Evolutionary conservation across 2,113 vertebrate genomes (phyloP).

Genomic region (Cyanoliseus patagonus): DNA sequence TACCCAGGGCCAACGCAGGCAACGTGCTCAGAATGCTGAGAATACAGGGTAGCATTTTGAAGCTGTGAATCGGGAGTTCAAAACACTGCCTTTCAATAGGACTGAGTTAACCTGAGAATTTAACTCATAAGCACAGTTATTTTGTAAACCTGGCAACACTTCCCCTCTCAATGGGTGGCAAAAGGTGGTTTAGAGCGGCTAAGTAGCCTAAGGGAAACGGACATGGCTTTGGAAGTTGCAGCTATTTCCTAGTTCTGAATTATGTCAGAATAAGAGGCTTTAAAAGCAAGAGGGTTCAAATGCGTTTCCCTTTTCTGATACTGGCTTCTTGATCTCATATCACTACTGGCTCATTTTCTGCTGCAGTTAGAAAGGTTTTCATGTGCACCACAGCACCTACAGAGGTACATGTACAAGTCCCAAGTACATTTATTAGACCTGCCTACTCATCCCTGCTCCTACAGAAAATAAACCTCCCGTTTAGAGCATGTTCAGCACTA

Average conservation of each 20-base stretch:
- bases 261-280: background rate
- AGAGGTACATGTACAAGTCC: rapidly evolving
- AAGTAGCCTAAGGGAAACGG: background rate
- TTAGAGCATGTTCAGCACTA: rapidly evolving
- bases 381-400: background rate
- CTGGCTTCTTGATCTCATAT: background rate
- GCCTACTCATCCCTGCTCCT: background rate
- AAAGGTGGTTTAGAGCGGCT: background rate
- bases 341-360: background rate
- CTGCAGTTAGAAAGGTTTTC: background rate
- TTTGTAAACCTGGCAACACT: background rate
- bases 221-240: background rate
- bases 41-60: background rate
- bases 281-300: background rate
- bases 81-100: rapidly evolving
- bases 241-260: background rate
- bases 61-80: background rate
- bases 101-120: background rate
- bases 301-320: background rate
- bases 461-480: background rate
- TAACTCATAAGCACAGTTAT: background rate
- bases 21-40: background rate
- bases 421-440: background rate
- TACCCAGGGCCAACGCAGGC: background rate
- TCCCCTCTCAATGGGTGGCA: background rate